Percentiles rank a stretch among this genome's conserved stretches.
phyloP scores from a whole-genome alignment of 2,797 vertebrate genomes.

The Coregonus sp. region DNA sequence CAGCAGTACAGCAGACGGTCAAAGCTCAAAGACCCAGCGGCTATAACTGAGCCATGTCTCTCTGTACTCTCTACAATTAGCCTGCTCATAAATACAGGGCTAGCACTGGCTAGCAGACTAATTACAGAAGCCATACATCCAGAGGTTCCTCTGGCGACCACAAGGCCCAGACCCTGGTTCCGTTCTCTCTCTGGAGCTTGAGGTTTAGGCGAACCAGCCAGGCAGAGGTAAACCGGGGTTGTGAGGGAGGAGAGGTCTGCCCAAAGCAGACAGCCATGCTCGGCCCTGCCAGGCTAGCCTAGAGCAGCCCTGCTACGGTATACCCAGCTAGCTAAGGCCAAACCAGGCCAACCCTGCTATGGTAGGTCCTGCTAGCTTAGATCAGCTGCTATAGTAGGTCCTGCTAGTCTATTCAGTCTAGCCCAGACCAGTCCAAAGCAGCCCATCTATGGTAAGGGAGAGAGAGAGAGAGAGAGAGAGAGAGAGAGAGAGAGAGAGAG shows the following conservation, averaged over 20 bases:
- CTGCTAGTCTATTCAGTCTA: too few relatives aligned
- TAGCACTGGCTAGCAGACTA: constrained; percentile 62
- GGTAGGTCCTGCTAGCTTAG: neutral
- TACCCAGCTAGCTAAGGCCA: neutral
- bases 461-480: neutral
- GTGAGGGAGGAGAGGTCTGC: constrained; percentile 17
- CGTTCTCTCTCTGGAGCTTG: constrained; percentile 2
- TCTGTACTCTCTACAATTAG: constrained; percentile 76
- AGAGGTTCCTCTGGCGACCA: constrained; percentile 25
- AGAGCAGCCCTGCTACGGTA: neutral
- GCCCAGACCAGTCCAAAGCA: constrained; percentile 14
- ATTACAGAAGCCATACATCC: constrained; percentile 72
- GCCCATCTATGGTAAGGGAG: too few relatives aligned
- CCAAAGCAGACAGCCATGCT: constrained; percentile 27
- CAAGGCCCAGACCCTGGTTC: constrained; percentile 49
- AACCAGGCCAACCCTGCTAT: constrained; percentile 1
- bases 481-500: neutral
- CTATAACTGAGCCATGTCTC: constrained; percentile 61
- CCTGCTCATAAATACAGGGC: constrained; percentile 74
- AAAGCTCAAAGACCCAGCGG: neutral
- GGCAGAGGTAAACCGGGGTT: constrained; percentile 16
- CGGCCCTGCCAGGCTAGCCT: constrained; percentile 24
- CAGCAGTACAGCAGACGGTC: constrained; percentile 63
- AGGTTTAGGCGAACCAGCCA: constrained; percentile 32
- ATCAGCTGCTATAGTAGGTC: too few relatives aligned